These are phyloP conservation scores for Prionailurus bengalensis DNA, from an alignment of 2,113 vertebrate species.

Conservation along the genomic window DNA sequence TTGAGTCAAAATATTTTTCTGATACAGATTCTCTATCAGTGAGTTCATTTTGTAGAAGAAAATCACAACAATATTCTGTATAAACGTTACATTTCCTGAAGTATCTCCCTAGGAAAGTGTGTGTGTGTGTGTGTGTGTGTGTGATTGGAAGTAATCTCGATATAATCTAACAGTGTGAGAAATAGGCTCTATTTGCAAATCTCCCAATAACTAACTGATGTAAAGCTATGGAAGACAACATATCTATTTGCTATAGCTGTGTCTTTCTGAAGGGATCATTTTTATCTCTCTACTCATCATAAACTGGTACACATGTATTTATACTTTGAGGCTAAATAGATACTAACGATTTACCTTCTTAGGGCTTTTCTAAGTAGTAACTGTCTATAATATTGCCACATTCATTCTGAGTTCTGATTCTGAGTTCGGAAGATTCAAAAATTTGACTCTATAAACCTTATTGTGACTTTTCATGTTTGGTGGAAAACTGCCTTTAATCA, in stretches of 20 bases:
- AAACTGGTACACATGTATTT: neutral
- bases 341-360: constrained; percentile 15
- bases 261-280: neutral
- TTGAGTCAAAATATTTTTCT: constrained; percentile 54
- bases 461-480: neutral
- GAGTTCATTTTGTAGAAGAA: constrained; percentile 46
- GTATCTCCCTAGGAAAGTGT: neutral
- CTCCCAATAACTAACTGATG: neutral
- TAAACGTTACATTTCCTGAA: constrained; percentile 55
- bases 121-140: neutral
- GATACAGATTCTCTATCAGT: neutral
- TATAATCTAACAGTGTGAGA: constrained; percentile 51
- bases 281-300: constrained; percentile 36
- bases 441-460: neutral
- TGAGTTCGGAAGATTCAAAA: neutral
- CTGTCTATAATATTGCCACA: neutral
- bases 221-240: neutral
- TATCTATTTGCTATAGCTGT: neutral
- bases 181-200: constrained; percentile 41
- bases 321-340: neutral
- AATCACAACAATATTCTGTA: constrained; percentile 28
- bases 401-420: neutral
- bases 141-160: constrained; percentile 43
- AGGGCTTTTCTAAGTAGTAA: neutral
- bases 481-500: neutral